A percentile compares a stretch with the other conserved stretches of the same genome.
These are phyloP conservation scores for Pandemis heparana DNA, from an alignment of 2,888 invertebrate species.

Conservation along the genomic window DNA sequence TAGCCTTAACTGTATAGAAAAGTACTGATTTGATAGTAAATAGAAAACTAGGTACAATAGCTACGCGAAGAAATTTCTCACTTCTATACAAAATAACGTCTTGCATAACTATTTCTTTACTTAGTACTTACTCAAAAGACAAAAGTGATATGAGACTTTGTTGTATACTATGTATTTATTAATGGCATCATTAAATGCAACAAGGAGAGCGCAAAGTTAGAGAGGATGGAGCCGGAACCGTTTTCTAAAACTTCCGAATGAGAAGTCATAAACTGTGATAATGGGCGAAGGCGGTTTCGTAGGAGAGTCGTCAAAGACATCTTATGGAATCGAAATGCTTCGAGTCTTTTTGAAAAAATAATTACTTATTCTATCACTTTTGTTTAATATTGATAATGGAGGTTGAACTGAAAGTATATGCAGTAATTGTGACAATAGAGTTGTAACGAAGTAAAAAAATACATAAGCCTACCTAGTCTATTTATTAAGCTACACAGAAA, in stretches of 20 bases:
- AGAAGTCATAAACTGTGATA: slow-evolving; percentile 20
- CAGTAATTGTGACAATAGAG: no score
- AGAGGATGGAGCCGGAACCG: slow-evolving; percentile 6
- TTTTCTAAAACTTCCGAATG: slow-evolving; percentile 25
- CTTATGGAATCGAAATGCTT: background rate
- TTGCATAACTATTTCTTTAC: background rate
- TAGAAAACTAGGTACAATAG: no score
- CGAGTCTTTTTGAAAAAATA: background rate
- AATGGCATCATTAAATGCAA: slow-evolving; percentile 22
- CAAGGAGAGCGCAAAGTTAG: slow-evolving; percentile 1
- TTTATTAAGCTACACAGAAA: no score
- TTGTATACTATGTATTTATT: background rate
- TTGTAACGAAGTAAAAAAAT: no score
- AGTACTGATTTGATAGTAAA: no score
- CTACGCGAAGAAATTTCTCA: no score
- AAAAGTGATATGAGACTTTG: background rate
- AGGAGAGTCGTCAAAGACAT: slow-evolving; percentile 12
- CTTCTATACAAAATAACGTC: no score
- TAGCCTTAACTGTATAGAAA: no score
- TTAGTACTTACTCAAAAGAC: background rate
- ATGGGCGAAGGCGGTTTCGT: slow-evolving; percentile 7
- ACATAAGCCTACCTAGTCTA: no score
- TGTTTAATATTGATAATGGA: no score
- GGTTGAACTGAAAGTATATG: no score
- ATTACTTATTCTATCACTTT: no score